These are phyloP conservation scores for Elmis aenea DNA, from an alignment of 2,888 invertebrate species.

Conservation along the genomic window DNA sequence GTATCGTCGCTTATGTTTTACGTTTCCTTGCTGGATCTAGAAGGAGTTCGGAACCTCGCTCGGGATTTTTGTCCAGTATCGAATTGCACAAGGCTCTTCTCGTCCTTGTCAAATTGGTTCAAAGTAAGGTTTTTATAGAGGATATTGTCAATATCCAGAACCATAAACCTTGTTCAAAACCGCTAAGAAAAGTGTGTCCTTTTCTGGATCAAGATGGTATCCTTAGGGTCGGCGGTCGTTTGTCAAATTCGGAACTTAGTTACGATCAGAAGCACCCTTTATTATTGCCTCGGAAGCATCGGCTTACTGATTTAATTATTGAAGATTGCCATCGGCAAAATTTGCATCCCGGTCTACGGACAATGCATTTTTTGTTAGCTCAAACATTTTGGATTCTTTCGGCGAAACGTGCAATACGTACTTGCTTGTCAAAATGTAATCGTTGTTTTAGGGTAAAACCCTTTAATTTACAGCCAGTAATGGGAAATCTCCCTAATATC, in stretches of 20 bases:
- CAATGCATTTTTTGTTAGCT: constrained; percentile 15
- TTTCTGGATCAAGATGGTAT: constrained; percentile 13
- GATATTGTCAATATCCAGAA: neutral
- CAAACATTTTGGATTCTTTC: constrained; percentile 25
- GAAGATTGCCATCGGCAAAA: constrained; percentile 6
- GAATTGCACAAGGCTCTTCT: constrained; percentile 1
- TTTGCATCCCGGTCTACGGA: constrained; percentile 8
- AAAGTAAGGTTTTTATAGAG: constrained; percentile 1
- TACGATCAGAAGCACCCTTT: constrained; percentile 12
- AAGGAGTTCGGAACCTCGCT: neutral
- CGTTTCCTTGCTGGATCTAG: constrained; percentile 10
- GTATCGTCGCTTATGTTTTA: constrained; percentile 5
- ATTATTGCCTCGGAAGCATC: constrained; percentile 8
- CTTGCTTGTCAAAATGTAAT: constrained; percentile 1
- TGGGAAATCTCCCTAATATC: constrained; percentile 1
- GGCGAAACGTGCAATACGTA: constrained; percentile 4
- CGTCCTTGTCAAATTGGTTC: constrained; percentile 1
- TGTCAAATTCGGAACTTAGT: constrained; percentile 6
- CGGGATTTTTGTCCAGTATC: neutral
- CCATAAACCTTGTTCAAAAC: constrained; percentile 2
- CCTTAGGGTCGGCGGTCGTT: constrained; percentile 13
- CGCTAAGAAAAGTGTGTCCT: constrained; percentile 7
- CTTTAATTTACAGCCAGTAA: neutral
- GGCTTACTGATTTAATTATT: constrained; percentile 7
- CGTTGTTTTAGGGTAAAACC: constrained; percentile 5